phyloP scores from a whole-genome alignment of 1,140 invertebrate genomes.

The Bradynema listronoti region DNA sequence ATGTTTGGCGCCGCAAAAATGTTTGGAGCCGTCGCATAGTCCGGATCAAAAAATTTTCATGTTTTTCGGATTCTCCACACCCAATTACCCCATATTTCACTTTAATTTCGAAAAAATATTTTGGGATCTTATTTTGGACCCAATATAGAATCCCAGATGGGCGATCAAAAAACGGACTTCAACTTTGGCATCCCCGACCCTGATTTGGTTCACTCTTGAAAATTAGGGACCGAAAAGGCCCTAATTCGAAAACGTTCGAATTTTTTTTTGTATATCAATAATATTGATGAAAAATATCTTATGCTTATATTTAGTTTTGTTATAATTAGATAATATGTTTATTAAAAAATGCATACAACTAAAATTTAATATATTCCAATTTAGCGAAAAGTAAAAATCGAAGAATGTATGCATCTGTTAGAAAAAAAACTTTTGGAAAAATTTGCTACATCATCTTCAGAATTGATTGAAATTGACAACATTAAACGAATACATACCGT shows the following conservation, averaged over 20 bases:
- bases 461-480: slow-evolving; percentile 20
- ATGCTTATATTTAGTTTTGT: neutral
- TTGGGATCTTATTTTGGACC: no score
- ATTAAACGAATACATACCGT: neutral
- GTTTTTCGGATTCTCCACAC: no score
- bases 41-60: no score
- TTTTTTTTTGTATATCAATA: neutral
- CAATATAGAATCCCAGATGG: no score
- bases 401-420: slow-evolving; percentile 40
- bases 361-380: slow-evolving; percentile 13
- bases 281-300: neutral
- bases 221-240: no score
- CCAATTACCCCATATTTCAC: no score
- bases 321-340: slow-evolving; percentile 1
- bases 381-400: slow-evolving; percentile 49
- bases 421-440: slow-evolving; percentile 27
- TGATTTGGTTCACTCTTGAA: no score
- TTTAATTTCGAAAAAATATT: no score
- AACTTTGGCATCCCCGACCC: no score
- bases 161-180: no score
- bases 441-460: slow-evolving; percentile 23
- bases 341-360: neutral
- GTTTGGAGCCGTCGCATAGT: no score
- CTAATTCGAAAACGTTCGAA: neutral
- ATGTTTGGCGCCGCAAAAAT: no score